Evolutionary conservation across 1,140 invertebrate species (phyloP).

Genomic region (Streblospio benedicti): DNA sequence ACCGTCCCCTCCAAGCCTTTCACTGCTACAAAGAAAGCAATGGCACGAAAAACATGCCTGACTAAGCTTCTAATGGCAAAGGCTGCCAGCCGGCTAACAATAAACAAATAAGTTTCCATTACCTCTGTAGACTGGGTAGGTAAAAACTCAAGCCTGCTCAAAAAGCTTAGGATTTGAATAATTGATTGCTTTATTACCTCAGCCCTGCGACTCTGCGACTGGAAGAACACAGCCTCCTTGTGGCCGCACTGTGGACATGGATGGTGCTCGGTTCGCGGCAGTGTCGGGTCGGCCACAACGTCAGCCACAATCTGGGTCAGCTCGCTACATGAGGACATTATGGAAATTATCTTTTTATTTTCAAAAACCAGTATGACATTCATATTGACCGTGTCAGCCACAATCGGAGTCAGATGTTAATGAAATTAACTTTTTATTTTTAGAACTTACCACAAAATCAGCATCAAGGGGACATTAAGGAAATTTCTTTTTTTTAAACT

Average conservation of each 20-base stretch:
- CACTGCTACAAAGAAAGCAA: background rate
- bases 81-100: background rate
- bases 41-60: background rate
- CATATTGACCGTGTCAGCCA: too few species aligned
- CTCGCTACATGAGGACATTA: constrained; percentile 68
- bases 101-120: background rate
- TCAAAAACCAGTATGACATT: too few species aligned
- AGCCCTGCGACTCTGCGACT: constrained; percentile 86
- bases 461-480: too few species aligned
- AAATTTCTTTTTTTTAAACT: too few species aligned
- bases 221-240: constrained; percentile 85
- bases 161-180: background rate
- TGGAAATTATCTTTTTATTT: constrained; percentile 14
- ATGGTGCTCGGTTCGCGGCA: constrained; percentile 96
- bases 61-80: background rate
- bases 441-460: too few species aligned
- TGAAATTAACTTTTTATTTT: too few species aligned
- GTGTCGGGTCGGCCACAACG: constrained; percentile 93
- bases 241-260: constrained; percentile 92
- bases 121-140: background rate
- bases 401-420: too few species aligned
- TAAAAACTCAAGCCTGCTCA: background rate
- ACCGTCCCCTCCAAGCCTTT: background rate
- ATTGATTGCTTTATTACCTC: constrained; percentile 54
- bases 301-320: constrained; percentile 95